These are phyloP conservation scores for Acanthurus lineatus DNA, from an alignment of 2,797 vertebrate species.

Conservation along the genomic window DNA sequence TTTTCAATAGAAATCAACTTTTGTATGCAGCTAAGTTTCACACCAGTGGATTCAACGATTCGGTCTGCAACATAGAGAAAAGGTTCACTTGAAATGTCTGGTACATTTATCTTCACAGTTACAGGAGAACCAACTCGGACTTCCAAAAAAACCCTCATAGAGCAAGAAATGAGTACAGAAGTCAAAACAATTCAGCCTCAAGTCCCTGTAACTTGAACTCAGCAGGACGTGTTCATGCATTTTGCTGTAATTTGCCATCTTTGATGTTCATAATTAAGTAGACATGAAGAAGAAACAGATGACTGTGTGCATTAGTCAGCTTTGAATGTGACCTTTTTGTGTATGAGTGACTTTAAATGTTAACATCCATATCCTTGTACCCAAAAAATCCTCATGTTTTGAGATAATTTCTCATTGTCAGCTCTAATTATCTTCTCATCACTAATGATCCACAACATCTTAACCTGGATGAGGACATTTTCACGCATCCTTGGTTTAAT, in stretches of 20 bases:
- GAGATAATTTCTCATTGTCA: conserved; percentile 18
- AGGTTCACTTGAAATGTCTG: background rate
- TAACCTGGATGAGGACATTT: conserved; percentile 3
- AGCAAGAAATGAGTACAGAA: background rate
- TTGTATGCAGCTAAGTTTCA: background rate
- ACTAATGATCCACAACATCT: conserved; percentile 5
- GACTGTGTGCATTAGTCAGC: conserved; percentile 28
- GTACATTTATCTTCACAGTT: background rate
- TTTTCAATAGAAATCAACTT: background rate
- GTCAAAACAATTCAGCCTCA: conserved; percentile 8
- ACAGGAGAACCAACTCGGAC: background rate
- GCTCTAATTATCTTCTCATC: conserved; percentile 26
- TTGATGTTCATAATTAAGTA: conserved; percentile 31
- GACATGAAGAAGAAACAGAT: conserved; percentile 17
- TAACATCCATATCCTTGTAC: background rate
- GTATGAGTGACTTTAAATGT: background rate
- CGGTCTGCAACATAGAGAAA: background rate
- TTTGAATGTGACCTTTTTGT: conserved; percentile 46
- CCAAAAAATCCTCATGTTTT: conserved; percentile 7
- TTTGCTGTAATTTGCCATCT: conserved; percentile 9
- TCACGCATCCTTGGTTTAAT: background rate
- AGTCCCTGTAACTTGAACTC: background rate
- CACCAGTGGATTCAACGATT: background rate
- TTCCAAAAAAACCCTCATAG: background rate
- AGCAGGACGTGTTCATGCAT: conserved; percentile 12